Percentiles rank a stretch among this genome's conserved stretches.
phyloP scores from a whole-genome alignment of 1,140 invertebrate genomes.

The Lordiphosa collinella region DNA sequence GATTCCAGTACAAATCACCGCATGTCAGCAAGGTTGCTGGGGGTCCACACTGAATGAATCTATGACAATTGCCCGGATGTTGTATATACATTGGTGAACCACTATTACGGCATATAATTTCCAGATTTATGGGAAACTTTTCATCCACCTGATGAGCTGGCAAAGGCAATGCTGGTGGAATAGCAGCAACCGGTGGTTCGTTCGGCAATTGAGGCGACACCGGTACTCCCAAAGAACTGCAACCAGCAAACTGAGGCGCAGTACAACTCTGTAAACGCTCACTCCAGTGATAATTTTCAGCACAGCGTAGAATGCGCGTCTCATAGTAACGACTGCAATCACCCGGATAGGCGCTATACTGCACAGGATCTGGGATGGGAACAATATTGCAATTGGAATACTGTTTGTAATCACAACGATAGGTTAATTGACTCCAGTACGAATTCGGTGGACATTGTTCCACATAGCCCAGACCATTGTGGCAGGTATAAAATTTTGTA shows the following conservation, averaged over 20 bases:
- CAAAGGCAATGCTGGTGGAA: constrained; percentile 11
- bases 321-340: constrained; percentile 42
- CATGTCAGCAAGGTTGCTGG: constrained; percentile 35
- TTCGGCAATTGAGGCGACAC: not conserved
- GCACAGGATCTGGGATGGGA: not conserved
- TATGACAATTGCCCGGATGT: constrained; percentile 59
- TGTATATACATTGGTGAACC: constrained; percentile 25
- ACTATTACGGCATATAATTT: constrained; percentile 10
- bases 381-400: constrained; percentile 24
- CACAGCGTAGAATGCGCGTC: constrained; percentile 14
- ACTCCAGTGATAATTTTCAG: constrained; percentile 32
- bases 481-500: constrained; percentile 46
- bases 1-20: constrained; percentile 40
- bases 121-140: constrained; percentile 18
- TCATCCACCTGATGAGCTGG: not conserved
- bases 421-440: constrained; percentile 47
- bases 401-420: constrained; percentile 47
- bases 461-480: constrained; percentile 6
- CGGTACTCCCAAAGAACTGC: too few relatives aligned
- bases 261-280: constrained; percentile 16
- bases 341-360: constrained; percentile 27
- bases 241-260: constrained; percentile 4
- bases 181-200: constrained; percentile 19
- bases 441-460: constrained; percentile 42
- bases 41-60: constrained; percentile 60